Base-by-base conservation (phyloP, 2,113 vertebrate genomes). In the Halichoerus grypus region DNA sequence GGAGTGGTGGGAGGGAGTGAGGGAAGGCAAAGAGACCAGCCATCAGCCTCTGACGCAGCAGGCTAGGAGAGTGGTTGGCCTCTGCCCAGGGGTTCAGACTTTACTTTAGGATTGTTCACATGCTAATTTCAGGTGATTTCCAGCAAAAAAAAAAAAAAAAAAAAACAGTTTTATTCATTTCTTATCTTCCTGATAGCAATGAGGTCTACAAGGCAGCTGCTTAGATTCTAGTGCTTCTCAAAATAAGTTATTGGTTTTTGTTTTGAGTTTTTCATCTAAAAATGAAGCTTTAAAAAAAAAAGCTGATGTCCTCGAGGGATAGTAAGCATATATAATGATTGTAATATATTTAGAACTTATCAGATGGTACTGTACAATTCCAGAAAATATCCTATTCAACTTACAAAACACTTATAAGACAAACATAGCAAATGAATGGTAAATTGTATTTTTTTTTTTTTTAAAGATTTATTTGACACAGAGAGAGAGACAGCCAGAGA, bases 321-420 rank as follows among this genome's bases (percentile, higher is more conserved):
- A 88, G 53, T 31, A 80, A 94, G 49, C 79, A 83, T 24, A 31
- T 18, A 59, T 21, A 93, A 79, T 87, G 51, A 89, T 0, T 8
- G 2, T 19, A 81, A 76, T 59, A 83, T 39, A 86, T 67, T 92
- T 74, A 59, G 59, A 69, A 69, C 39, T 88, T 93, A 28, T 80
- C 76, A 96, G 39, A n/a, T 42, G 36, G 53, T 33, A 63, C 21
- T n/a, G 3, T 24, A 9, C 21, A 85, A 72, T 85, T 57, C 57
- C 59, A 95, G 55, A 96, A 88, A 93, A 93, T 51, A 80, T 51
- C 57, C 49, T 80, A 79, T 67, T 80, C 84, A 71, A 46, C 16
- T 85, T 42, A 74, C 39, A 96, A 94, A 94, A 90, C n/a, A 81
- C 92, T 80, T 89, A 61, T 33, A 57, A 84, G 88, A 61, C 65